Base-by-base conservation (phyloP, 2,113 vertebrate species). In the Sigmodon hispidus region DNA sequence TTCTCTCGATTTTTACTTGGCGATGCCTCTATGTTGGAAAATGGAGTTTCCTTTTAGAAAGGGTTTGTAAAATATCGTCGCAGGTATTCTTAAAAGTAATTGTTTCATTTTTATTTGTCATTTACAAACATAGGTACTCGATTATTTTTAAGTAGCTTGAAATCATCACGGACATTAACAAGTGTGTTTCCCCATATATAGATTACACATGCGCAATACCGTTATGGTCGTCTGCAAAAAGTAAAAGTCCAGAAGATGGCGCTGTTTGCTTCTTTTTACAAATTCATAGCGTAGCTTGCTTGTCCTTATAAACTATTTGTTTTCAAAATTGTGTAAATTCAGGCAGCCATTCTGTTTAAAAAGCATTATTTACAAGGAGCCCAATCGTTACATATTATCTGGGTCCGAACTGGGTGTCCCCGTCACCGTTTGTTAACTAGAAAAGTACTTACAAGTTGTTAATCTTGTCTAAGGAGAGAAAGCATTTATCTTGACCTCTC, bases 161-260 rank as follows among this genome's bases (percentile, higher is more conserved):
- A 87, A 83, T 96, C 45, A 67, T 73, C 31, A 91, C 59, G 52
- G 89, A 31, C 31, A 6, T 59, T 63, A 93, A n/a, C 5, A 29
- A 45, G 80, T 86, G 34, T 34, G 61, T 75, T 81, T 76, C 86
- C 26, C 80, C 69, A 8, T 84, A 19, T 52, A 52, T 17, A 0
- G 61, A 84, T 73, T 77, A 50, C 59, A 45, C 24, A 80, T 21
- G 26, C 5, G 40, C 16, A 86, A 19, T 12, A 24, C 29, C 73
- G 17, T 10, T n/a, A 59, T 0, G 15, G 76, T 65, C 45, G 36
- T 21, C 34, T 36, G 40, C 1, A 89, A 94, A 90, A 88, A n/a
- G 80, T 48, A 1, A 73, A 69, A 36, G 59, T 55, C 98, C 98
- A 97, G 97, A 97, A 99, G 98, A 98, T 98, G 98, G 98, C 98